Evolutionary conservation across 2,113 vertebrate genomes (phyloP), one percentile per base, ranked within the genome.

Genomic region (Hoplias malabaricus): DNA sequence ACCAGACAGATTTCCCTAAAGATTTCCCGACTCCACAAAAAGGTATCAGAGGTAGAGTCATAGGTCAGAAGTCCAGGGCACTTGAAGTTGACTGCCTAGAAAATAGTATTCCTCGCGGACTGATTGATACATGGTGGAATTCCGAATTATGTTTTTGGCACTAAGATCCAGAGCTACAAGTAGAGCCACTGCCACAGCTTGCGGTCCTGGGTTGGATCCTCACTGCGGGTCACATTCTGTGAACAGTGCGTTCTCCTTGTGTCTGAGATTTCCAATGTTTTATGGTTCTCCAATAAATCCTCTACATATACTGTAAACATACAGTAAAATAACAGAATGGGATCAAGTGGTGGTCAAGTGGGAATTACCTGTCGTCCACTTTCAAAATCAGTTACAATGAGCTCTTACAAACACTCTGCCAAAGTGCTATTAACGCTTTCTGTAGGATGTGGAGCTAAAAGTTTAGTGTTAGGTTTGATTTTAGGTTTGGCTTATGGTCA

Each of bases 51-150:
- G 31, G 62, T 31, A 70, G 31, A 53, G 23, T 38, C 27, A 31
- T 56, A 77, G 31, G 56, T 70, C 10, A 53, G 50, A 71, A 63
- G 56, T 78, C 59, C 50, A 38, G 31, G 43, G 38, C 33, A 23
- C 56, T 69, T 69, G 56, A 40, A 77, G 38, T 46, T 16, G 38
- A 53, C 46, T 71, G 9, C 36, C 31, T 16, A 56, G 46, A n/a
- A 67, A 67, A 56, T 19, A 43, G 31, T 40, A 16, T 57, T 57
- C 19, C 11, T 9, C 21, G 13, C 31, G 12, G 43, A 48, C 16
- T 61, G 27, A 6, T 29, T 23, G 25, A 68, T 23, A 46, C 14
- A 4, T 25, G 38, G 38, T 13, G 36, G 1, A n/a, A 53, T n/a
- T n/a, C n/a, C n/a, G n/a, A n/a, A n/a, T n/a, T n/a, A n/a, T n/a